Percentiles rank a stretch among this genome's conserved stretches.
Evolutionary conservation across 2,113 vertebrate genomes (phyloP).

Genomic region (Thinocorus orbignyianus): DNA sequence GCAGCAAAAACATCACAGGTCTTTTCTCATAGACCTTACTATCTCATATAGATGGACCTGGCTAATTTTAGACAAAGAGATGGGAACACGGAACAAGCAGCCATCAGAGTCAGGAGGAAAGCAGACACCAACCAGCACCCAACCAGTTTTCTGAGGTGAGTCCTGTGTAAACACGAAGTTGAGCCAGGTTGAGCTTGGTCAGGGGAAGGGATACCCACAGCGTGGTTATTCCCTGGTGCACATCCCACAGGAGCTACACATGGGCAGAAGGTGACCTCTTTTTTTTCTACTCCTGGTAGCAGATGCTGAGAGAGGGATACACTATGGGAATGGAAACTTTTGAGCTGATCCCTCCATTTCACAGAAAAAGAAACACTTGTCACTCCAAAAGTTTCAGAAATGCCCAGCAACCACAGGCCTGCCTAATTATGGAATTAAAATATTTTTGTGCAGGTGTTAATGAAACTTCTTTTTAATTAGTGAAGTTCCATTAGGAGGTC

Average conservation of each 20-base stretch:
- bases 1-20: neutral
- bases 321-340: neutral
- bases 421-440: neutral
- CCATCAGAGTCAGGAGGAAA: neutral
- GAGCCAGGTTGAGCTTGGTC: neutral
- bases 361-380: neutral
- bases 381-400: neutral
- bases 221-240: neutral
- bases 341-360: neutral
- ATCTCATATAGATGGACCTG: neutral
- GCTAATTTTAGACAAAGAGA: conserved; percentile 10
- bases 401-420: neutral
- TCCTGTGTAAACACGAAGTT: neutral
- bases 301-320: accelerated
- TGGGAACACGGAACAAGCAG: neutral
- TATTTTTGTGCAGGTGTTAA: neutral
- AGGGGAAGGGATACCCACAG: neutral
- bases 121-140: neutral
- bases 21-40: accelerated
- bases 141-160: neutral
- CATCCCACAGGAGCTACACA: neutral
- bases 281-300: neutral
- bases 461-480: neutral
- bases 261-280: neutral
- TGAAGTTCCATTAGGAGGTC: neutral